These are phyloP conservation scores for Camponotus fellah DNA, from an alignment of 2,888 invertebrate genomes.

Conservation along the genomic window DNA sequence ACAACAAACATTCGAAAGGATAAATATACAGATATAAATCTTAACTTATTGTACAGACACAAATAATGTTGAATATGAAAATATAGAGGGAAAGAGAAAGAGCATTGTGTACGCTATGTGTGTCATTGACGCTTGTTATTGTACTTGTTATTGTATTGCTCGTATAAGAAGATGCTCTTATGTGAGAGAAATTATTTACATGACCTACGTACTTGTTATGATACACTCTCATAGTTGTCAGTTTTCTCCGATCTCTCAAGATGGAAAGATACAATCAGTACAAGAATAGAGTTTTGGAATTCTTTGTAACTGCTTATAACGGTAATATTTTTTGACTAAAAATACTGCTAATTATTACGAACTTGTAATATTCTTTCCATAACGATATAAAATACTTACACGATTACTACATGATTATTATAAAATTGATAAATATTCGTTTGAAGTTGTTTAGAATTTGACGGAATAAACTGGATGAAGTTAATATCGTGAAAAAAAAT, in stretches of 20 bases:
- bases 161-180: not conserved
- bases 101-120: not conserved
- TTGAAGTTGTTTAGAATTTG: not conserved
- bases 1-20: not conserved
- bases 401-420: too few species aligned
- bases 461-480: not conserved
- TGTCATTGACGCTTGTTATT: not conserved
- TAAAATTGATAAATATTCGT: too few species aligned
- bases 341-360: not conserved
- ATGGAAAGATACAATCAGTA: not conserved
- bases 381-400: too few species aligned
- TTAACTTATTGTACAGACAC: not conserved
- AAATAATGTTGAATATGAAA: slow-evolving; percentile 6
- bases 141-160: not conserved
- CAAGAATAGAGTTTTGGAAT: not conserved
- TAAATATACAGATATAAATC: not conserved
- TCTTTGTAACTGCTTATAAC: not conserved
- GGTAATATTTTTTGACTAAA: not conserved
- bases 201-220: slow-evolving; percentile 5
- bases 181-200: slow-evolving; percentile 1
- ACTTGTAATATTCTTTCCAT: too few species aligned
- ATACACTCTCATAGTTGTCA: not conserved
- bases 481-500: not conserved
- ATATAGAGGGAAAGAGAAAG: not conserved
- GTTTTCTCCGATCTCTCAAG: slow-evolving; percentile 7